Base-by-base conservation (phyloP, 2,888 invertebrate genomes). In the Parnassius mnemosyne region DNA sequence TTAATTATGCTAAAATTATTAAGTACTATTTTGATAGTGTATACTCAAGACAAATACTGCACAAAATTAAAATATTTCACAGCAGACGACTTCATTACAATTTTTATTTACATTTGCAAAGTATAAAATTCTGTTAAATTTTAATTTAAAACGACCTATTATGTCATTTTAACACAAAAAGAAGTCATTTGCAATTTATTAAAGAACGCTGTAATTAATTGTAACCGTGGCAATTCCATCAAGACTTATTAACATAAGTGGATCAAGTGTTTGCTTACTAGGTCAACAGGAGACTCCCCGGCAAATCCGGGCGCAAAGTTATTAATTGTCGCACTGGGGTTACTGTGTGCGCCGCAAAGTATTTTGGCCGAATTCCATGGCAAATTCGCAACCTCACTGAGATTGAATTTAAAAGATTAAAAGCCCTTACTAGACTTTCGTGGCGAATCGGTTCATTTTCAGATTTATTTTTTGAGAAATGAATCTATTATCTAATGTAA, bases 261-360 rank as follows among this genome's bases (percentile, higher is more conserved):
- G 52, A 42, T 20, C 41, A 56, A 61, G 61, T 46, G 51, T n/a
- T 46, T 11, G 41, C 20, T 56, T 52, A 56, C 47, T 56, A 46
- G 56, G 61, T 56, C 47, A 61, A 57, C 51, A 41, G 61, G 61
- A 52, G 13, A 5, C 25, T n/a, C 53, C 13, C 16, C 11, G 7
- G 49, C 12, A 49, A 49, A 2, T 9, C n/a, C 12, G n/a, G n/a
- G 11, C 20, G 42, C 41, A 53, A 11, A 42, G 49, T 60, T 49
- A 54, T 49, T 54, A 53, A 54, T 47, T 54, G 53, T 41, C 51
- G 43, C 51, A 41, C 41, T 0, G 34, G 10, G 49, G 49, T n/a
- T 20, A n/a, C 49, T 16, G 34, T 34, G 25, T 25, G 34, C 7
- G 5, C 34, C 34, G 7, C 34, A 34, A 34, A 7, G 5, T 34